phyloP scores from a whole-genome alignment of 2,888 invertebrate genomes.

The Aleiodes leptofemur region DNA sequence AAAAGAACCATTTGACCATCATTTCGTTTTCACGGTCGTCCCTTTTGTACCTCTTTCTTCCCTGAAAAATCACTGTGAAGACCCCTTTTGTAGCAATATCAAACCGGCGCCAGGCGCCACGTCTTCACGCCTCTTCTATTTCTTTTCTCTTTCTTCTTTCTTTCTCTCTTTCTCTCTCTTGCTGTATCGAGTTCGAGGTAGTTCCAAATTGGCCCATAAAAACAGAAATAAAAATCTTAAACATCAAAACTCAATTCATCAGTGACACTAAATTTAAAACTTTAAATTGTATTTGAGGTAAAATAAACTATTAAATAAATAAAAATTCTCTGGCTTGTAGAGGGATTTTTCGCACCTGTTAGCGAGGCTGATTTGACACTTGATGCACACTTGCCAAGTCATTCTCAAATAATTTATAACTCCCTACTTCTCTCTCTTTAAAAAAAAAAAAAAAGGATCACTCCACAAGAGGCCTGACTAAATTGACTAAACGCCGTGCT shows the following conservation, averaged over 20 bases:
- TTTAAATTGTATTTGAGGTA: background rate
- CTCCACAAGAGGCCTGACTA: conserved; percentile 65
- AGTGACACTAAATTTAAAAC: conserved; percentile 14
- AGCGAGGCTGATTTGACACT: conserved; percentile 11
- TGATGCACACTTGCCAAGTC: conserved; percentile 62
- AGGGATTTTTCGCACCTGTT: conserved; percentile 10
- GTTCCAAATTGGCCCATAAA: conserved; percentile 38
- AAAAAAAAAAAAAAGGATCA: conserved; percentile 62
- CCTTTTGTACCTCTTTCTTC: conserved; percentile 19
- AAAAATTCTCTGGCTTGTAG: background rate
- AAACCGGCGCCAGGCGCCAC: conserved; percentile 68
- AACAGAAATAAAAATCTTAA: conserved; percentile 42
- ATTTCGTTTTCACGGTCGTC: conserved; percentile 59
- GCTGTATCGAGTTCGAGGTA: conserved; percentile 6
- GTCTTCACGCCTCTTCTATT: conserved; percentile 66
- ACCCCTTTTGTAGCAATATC: conserved; percentile 57
- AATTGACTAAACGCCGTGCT: conserved; percentile 72
- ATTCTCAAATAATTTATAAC: conserved; percentile 73
- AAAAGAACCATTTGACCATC: conserved; percentile 48
- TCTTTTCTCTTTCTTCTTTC: conserved; percentile 33
- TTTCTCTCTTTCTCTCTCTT: conserved; percentile 35
- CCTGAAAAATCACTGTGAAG: conserved; percentile 20
- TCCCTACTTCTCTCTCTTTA: conserved; percentile 40
- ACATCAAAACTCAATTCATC: conserved; percentile 37
- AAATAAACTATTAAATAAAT: background rate